Evolutionary conservation across 1,140 invertebrate species (phyloP), one percentile per base, ranked within the genome.

Genomic region (Drosophila erecta): DNA sequence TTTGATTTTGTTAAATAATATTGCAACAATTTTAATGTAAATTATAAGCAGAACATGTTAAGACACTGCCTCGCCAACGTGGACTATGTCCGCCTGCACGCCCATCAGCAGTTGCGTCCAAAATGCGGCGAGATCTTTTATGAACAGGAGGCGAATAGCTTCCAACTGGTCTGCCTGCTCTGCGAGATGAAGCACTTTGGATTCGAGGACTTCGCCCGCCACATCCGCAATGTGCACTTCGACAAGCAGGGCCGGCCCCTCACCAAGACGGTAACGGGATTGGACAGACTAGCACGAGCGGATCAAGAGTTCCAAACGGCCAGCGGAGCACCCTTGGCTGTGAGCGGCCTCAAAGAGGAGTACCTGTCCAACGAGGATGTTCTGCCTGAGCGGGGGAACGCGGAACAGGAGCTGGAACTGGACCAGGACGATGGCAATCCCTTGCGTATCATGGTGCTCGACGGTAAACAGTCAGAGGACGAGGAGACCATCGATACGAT

Each of bases 91-190:
- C 84, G 62, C 5, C 46, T 83, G 37, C 81, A 81, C 40, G 79
- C 70, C 35, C 74, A 76, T 40, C 75, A 79, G 33, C 55, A 66
- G 14, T 12, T 70, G 47, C 87, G 44, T 1, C 73, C 83, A 14
- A 90, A 90, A 50, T 89, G 84, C 33, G 84, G 84, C 17, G 85
- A 89, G 20, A 84, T 89, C 51, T 89, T 78, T 38, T 89, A 78
- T 30, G 85, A 84, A 27, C 67, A 76, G 54, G 83, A 79, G 43
- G 60, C 47, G 6, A 67, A 70, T 17, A 72, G 65, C 41, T 89
- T 89, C 49, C 84, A 84, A 22, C 20, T 89, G 14, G 47, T 78
- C n/a, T 89, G 84, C 41, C 73, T 78, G 22, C 61, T 89, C 7
- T 89, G 84, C 49, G 72, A 80, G 8, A 90, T 89, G 85, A 89